phyloP scores from a whole-genome alignment of 2,113 vertebrate species.

The Scytalopus superciliaris region DNA sequence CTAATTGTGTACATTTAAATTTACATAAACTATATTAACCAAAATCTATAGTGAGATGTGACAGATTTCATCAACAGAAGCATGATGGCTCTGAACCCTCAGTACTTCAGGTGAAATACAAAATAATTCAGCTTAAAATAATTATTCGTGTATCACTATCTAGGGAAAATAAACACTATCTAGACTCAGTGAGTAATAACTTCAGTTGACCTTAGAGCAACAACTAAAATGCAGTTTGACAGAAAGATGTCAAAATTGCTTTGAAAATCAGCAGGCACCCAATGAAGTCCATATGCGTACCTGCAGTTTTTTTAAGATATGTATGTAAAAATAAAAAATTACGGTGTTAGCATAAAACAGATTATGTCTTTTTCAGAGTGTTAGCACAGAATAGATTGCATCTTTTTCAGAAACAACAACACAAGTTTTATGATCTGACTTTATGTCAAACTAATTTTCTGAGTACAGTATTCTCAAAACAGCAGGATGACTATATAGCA shows the following conservation, averaged over 20 bases:
- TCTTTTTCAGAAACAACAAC: conserved; percentile 16
- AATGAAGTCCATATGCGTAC: neutral
- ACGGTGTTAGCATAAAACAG: neutral
- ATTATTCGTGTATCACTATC: neutral
- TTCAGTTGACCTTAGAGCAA: neutral
- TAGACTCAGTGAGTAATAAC: neutral
- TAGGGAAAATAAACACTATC: neutral
- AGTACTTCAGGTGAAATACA: neutral
- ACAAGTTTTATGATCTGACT: conserved; percentile 16
- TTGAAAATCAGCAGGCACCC: neutral
- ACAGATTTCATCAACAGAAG: neutral
- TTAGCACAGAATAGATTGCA: neutral
- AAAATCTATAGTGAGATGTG: neutral
- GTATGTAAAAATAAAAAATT: conserved; percentile 13
- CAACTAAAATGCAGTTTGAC: neutral
- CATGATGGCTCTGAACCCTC: neutral
- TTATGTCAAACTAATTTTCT: conserved; percentile 44
- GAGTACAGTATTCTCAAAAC: conserved; percentile 6
- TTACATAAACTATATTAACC: neutral
- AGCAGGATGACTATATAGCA: neutral
- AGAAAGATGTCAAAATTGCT: neutral
- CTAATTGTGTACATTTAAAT: neutral
- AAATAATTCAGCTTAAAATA: neutral
- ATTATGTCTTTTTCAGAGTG: neutral
- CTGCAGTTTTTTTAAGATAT: neutral